These are phyloP conservation scores for Myzus persicae DNA, from an alignment of 1,140 invertebrate species.

Conservation along the genomic window DNA sequence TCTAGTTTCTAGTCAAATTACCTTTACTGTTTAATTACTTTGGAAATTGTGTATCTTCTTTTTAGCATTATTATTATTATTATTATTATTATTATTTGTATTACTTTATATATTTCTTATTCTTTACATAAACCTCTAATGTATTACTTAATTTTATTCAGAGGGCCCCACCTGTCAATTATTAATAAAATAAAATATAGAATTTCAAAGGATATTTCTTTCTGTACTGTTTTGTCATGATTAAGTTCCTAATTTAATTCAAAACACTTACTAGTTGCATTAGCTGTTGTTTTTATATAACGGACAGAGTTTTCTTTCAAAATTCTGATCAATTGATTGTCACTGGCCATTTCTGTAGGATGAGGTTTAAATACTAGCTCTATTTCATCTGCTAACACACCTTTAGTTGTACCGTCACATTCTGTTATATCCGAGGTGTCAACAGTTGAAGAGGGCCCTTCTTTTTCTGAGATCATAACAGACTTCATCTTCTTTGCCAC, in stretches of 20 bases:
- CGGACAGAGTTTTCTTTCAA: conserved; percentile 70
- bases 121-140: no score
- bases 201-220: not conserved
- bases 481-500: conserved; percentile 23
- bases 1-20: no score
- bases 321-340: conserved; percentile 67
- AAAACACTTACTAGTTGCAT: conserved; percentile 78
- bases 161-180: no score
- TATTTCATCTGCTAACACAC: conserved; percentile 71
- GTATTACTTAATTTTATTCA: no score
- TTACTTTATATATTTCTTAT: no score
- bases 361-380: conserved; percentile 96
- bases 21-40: no score
- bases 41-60: no score
- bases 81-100: no score
- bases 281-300: conserved; percentile 94
- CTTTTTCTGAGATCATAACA: conserved; percentile 34
- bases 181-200: no score
- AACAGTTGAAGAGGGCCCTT: not conserved
- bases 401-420: conserved; percentile 31
- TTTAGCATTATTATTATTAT: no score
- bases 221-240: not conserved
- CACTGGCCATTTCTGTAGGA: conserved; percentile 87
- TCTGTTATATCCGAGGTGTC: conserved; percentile 39
- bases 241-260: conserved; percentile 29